Percentiles rank a stretch among this genome's conserved stretches.
phyloP scores from a whole-genome alignment of 2,113 vertebrate genomes.

The Hippoglossus stenolepis region DNA sequence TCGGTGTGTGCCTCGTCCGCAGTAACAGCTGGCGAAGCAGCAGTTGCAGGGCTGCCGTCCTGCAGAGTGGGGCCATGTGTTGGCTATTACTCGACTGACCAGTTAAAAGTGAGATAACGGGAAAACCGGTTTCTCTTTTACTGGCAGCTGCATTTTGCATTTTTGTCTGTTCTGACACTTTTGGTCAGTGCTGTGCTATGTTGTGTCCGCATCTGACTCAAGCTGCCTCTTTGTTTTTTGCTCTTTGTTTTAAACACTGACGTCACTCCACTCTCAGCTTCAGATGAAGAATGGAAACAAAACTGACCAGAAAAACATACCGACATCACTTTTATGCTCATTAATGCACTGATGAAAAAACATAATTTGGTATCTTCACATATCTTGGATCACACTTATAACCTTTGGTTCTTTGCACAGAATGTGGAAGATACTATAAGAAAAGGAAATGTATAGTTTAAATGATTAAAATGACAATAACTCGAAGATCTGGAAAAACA shows the following conservation, averaged over 20 bases:
- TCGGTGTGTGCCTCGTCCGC: constrained; percentile 23
- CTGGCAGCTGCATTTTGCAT: constrained; percentile 15
- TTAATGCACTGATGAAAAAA: not conserved
- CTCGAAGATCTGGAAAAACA: not conserved
- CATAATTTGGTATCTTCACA: not conserved
- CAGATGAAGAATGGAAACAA: not conserved
- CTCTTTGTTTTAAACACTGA: constrained; percentile 17
- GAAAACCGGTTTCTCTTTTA: constrained; percentile 24
- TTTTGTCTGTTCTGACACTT: not conserved
- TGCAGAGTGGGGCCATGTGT: constrained; percentile 69
- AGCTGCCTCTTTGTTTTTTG: constrained; percentile 9
- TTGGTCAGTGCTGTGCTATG: not conserved
- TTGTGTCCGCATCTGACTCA: not conserved
- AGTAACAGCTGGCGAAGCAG: constrained; percentile 69
- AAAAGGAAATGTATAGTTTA: no score
- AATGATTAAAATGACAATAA: no score
- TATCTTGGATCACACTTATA: not conserved
- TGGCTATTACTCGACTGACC: constrained; percentile 44
- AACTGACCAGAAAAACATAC: not conserved
- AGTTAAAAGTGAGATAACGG: constrained; percentile 36
- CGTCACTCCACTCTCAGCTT: constrained; percentile 1
- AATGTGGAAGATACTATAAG: no score
- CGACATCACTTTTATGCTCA: not conserved
- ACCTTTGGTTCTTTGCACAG: not conserved
- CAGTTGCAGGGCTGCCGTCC: constrained; percentile 57